Evolutionary conservation across 2,797 vertebrate species (phyloP).

Genomic region (Cossypha polioptera): DNA sequence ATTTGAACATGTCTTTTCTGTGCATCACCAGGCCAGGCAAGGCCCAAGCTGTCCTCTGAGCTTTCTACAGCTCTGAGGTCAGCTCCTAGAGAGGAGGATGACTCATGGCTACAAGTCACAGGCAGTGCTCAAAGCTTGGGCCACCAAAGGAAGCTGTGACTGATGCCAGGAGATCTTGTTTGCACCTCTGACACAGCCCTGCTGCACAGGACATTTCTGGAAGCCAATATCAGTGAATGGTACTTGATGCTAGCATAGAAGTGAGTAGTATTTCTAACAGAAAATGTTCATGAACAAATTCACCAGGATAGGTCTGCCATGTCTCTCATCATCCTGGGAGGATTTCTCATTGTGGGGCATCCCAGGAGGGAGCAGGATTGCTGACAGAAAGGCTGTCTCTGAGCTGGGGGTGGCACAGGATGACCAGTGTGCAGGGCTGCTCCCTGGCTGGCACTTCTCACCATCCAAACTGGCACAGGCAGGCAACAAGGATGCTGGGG

Average conservation of each 20-base stretch:
- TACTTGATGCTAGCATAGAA: background rate
- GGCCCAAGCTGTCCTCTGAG: background rate
- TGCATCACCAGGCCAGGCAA: background rate
- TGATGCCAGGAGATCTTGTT: background rate
- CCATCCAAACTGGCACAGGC: background rate
- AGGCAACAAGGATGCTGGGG: background rate
- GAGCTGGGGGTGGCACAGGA: background rate
- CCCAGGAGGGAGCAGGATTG: background rate
- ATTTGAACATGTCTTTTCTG: background rate
- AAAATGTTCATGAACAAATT: fast-evolving
- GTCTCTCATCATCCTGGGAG: background rate
- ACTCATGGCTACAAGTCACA: background rate
- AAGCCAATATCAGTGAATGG: background rate
- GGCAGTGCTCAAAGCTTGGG: background rate
- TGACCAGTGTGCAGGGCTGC: background rate
- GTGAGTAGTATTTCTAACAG: background rate
- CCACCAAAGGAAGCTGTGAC: background rate
- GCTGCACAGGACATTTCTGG: background rate
- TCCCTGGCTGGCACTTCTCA: background rate
- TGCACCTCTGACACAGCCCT: background rate
- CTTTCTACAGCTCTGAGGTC: background rate
- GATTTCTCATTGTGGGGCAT: background rate
- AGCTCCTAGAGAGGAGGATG: background rate
- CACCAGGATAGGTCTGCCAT: background rate
- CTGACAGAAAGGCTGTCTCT: background rate